Evolutionary conservation across 2,888 invertebrate genomes (phyloP).

Genomic region (Nebria brevicollis): DNA sequence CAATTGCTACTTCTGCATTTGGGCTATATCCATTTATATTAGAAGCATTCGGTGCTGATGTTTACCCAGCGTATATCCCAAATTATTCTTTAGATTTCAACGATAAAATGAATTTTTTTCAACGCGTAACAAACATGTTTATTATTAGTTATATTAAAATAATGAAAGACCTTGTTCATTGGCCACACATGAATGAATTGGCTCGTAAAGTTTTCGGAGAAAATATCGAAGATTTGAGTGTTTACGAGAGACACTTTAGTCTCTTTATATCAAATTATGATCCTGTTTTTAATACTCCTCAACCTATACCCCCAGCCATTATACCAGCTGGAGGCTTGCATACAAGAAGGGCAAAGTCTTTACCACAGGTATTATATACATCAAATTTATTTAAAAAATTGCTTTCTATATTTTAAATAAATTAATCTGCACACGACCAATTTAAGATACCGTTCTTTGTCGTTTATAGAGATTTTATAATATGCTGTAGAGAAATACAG

Average conservation of each 20-base stretch:
- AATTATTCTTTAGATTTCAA: constrained; percentile 15
- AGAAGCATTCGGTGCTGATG: constrained; percentile 11
- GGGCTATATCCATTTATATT: constrained; percentile 10
- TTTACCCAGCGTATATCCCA: constrained; percentile 23
- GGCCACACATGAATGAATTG: background rate
- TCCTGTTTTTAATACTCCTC: constrained; percentile 55
- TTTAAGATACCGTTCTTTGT: no score
- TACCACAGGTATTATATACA: constrained; percentile 56
- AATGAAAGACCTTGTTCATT: constrained; percentile 3
- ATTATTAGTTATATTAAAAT: background rate
- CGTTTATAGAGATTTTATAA: no score
- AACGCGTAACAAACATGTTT: constrained; percentile 39
- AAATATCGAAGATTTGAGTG: constrained; percentile 51
- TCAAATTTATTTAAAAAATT: no score
- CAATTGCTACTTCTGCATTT: constrained; percentile 30
- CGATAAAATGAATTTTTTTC: constrained; percentile 37
- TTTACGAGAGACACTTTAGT: constrained; percentile 53
- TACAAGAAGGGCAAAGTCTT: constrained; percentile 51
- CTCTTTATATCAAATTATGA: constrained; percentile 56
- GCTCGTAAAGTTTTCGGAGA: constrained; percentile 48
- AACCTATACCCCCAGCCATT: constrained; percentile 57
- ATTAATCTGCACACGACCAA: no score
- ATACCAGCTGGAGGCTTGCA: constrained; percentile 60
- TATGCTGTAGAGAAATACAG: no score
- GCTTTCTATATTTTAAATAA: no score